Conservation (phyloP, 2,113 vertebrate species). For the Clinocottus analis region DNA sequence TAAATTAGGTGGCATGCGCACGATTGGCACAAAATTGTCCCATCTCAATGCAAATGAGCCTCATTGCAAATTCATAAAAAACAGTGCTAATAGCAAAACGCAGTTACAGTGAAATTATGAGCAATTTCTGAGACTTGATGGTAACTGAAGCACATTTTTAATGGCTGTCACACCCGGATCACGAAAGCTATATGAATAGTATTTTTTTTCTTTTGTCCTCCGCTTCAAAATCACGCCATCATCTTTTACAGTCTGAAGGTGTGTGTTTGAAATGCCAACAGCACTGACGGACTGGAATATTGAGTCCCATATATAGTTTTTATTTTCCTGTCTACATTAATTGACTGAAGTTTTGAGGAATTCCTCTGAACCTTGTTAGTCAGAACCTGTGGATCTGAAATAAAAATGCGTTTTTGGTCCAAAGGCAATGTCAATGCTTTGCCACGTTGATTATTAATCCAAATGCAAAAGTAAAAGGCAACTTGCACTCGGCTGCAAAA, state of each 20-base stretch:
- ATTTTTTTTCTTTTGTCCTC: background rate
- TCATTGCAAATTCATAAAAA: background rate
- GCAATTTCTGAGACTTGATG: background rate
- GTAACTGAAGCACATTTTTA: background rate
- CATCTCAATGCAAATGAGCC: slow-evolving; percentile 2
- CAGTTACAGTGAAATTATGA: background rate
- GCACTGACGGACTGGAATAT: too few relatives aligned
- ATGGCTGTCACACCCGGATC: background rate
- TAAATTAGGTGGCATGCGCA: background rate
- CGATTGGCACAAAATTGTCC: background rate
- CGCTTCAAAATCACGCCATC: background rate
- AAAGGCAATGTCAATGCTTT: too few relatives aligned
- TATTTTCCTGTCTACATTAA: background rate
- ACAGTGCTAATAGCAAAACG: background rate
- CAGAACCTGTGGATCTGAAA: background rate
- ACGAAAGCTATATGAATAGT: background rate
- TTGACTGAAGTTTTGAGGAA: background rate
- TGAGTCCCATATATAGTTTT: background rate
- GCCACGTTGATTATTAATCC: too few relatives aligned
- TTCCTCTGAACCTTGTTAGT: background rate
- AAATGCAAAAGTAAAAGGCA: too few relatives aligned
- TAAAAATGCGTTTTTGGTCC: too few relatives aligned
- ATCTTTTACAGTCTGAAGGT: background rate
- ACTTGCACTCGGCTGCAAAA: too few relatives aligned
- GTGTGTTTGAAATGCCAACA: too few relatives aligned